Conservation (phyloP, 2,113 vertebrate genomes). For the Ahaetulla prasina region DNA sequence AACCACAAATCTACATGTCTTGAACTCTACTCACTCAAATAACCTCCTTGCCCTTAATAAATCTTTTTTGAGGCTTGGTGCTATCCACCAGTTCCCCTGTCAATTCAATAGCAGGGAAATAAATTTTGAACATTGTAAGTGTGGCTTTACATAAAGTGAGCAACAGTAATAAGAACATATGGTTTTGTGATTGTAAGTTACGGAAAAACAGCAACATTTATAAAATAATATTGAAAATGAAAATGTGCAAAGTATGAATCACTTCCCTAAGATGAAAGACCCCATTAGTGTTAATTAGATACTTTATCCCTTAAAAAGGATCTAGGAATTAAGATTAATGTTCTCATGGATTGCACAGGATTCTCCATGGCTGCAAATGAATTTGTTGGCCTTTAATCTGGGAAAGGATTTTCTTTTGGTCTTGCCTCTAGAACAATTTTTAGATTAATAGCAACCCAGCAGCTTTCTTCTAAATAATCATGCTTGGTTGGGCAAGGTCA, state of each 20-base stretch:
- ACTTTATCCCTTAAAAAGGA: not conserved
- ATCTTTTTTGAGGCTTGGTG: not conserved
- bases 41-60: not conserved
- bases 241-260: not conserved
- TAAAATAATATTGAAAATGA: not conserved
- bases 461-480: not conserved
- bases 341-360: not conserved
- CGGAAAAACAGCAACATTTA: not conserved
- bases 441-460: not conserved
- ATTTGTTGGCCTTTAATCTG: not conserved
- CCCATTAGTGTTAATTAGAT: not conserved
- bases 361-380: not conserved
- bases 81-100: not conserved
- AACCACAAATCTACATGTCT: not conserved
- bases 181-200: not conserved
- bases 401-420: not conserved
- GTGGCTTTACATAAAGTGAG: not conserved
- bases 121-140: not conserved
- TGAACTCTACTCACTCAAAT: not conserved
- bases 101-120: not conserved
- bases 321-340: not conserved
- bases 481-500: not conserved
- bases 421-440: not conserved
- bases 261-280: not conserved
- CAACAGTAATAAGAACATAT: not conserved